phyloP scores from a whole-genome alignment of 2,113 vertebrate species.

The Colaptes auratus region DNA sequence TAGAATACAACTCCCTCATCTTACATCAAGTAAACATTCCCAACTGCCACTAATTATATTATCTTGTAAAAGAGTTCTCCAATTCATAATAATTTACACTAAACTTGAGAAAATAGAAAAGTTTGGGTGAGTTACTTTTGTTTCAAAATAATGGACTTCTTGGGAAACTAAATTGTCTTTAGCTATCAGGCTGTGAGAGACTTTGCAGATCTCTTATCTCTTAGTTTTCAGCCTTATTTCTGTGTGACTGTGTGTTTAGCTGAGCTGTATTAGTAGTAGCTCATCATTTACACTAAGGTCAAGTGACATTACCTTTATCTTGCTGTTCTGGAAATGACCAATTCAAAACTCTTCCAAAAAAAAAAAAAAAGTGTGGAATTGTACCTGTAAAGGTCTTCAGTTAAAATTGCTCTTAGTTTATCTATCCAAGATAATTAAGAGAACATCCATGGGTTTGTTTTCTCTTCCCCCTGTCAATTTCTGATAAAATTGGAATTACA shows the following conservation, averaged over 20 bases:
- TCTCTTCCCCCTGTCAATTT: neutral
- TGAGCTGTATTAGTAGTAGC: neutral
- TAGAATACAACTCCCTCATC: neutral
- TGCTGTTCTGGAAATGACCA: slow-evolving; percentile 3
- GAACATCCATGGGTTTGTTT: neutral
- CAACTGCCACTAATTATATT: neutral
- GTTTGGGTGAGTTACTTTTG: neutral
- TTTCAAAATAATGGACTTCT: neutral
- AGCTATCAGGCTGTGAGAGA: neutral
- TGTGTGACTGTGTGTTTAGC: neutral
- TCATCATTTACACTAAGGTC: neutral
- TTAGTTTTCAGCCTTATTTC: neutral
- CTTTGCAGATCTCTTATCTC: neutral
- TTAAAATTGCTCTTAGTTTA: neutral
- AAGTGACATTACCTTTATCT: neutral
- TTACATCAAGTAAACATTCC: neutral
- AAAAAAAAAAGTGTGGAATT: neutral
- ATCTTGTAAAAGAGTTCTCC: neutral
- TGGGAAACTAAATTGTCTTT: neutral
- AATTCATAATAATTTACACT: neutral
- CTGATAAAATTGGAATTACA: slow-evolving; percentile 58
- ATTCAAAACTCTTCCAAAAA: neutral
- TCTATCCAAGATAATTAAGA: slow-evolving; percentile 11
- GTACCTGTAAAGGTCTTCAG: neutral
- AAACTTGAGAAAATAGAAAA: neutral